phyloP scores from a whole-genome alignment of 2,113 vertebrate species.

The Crotophaga sulcirostris region DNA sequence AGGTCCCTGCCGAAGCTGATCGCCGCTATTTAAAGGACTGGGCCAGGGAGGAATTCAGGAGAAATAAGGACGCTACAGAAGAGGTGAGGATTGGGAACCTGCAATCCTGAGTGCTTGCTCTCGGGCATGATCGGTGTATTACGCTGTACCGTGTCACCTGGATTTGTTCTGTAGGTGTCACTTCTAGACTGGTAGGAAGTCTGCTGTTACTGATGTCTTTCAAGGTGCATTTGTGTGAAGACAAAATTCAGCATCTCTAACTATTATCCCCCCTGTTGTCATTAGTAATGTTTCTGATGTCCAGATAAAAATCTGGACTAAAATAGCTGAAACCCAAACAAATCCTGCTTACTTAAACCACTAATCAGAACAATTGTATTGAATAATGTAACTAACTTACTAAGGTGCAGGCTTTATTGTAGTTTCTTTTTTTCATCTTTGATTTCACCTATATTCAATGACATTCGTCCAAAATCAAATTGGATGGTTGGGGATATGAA shows the following conservation, averaged over 20 bases:
- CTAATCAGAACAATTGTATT: not conserved
- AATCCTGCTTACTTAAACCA: not conserved
- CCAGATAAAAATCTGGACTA: not conserved
- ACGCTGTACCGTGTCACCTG: fast-evolving
- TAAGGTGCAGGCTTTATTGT: not conserved
- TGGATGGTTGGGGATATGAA: not conserved
- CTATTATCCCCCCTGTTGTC: fast-evolving
- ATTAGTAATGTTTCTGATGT: not conserved
- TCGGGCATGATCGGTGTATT: fast-evolving
- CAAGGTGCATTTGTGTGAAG: not conserved
- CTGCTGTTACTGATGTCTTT: fast-evolving
- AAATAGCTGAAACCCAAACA: not conserved
- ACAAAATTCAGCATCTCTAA: not conserved
- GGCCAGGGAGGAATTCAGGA: constrained; percentile 89
- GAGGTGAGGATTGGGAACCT: constrained; percentile 73
- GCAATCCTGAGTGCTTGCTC: fast-evolving
- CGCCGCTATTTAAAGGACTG: constrained; percentile 84
- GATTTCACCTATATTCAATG: not conserved
- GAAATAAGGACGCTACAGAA: constrained; percentile 84
- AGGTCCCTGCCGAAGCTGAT: constrained; percentile 82
- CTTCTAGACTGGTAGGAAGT: fast-evolving
- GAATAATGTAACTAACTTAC: not conserved
- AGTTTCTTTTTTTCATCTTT: not conserved
- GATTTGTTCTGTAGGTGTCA: fast-evolving
- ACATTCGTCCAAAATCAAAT: not conserved